Evolutionary conservation across 23 tunicate genomes (phyloP).

Genomic region (Corella eumyota): DNA sequence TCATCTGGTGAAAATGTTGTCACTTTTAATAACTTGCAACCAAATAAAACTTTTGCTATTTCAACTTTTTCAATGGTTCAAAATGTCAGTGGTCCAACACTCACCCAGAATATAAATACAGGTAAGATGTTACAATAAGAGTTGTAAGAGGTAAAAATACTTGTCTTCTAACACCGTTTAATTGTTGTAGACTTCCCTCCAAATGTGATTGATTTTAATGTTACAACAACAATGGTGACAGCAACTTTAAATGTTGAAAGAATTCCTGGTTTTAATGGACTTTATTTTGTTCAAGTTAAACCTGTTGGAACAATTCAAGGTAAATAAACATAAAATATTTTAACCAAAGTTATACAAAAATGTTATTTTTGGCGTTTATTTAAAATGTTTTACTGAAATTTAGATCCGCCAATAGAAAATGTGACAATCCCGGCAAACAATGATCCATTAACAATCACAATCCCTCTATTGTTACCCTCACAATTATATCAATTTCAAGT

Average conservation of each 20-base stretch:
- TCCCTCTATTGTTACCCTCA: conserved; percentile 3
- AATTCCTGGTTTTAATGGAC: not conserved
- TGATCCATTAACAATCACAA: not conserved
- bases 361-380: no score
- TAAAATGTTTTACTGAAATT: no score
- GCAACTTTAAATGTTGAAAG: not conserved
- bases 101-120: no score
- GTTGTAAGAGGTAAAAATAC: no score
- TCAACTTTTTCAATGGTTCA: no score
- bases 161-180: no score
- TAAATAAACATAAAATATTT: no score
- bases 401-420: not conserved
- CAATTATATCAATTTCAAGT: not conserved
- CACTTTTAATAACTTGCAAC: no score
- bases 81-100: no score
- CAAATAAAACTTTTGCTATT: no score
- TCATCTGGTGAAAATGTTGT: no score
- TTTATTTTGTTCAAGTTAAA: not conserved
- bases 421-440: not conserved
- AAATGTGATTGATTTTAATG: not conserved
- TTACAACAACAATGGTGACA: not conserved
- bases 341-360: not conserved
- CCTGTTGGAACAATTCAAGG: not conserved
- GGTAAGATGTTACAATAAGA: no score
- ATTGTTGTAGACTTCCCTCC: conserved; percentile 1